These are phyloP conservation scores for Blera fallax DNA, from an alignment of 2,888 invertebrate species.

Conservation along the genomic window DNA sequence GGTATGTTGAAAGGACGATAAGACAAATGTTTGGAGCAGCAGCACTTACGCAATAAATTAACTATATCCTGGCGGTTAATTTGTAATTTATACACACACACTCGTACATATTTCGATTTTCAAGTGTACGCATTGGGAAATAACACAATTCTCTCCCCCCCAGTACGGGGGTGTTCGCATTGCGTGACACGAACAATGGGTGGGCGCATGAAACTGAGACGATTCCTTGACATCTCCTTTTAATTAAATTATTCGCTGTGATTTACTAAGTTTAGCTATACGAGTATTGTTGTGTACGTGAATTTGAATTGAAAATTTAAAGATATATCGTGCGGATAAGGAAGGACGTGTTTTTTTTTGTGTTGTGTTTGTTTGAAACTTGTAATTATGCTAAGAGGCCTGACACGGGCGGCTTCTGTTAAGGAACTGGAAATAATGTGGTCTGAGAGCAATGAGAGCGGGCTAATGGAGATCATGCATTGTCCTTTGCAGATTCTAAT, in stretches of 20 bases:
- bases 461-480: no score
- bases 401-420: neutral
- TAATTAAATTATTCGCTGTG: slow-evolving; percentile 57
- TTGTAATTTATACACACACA: slow-evolving; percentile 69
- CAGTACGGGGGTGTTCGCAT: neutral
- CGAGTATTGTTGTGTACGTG: neutral
- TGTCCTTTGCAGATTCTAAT: neutral
- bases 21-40: slow-evolving; percentile 60
- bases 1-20: slow-evolving; percentile 40
- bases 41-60: slow-evolving; percentile 65
- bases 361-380: no score
- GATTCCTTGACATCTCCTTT: slow-evolving; percentile 30
- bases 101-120: slow-evolving; percentile 67
- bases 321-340: slow-evolving; percentile 29
- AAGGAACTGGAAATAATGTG: neutral
- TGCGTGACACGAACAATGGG: neutral
- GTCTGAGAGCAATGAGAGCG: neutral
- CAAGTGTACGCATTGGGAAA: slow-evolving; percentile 58
- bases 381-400: slow-evolving; percentile 30
- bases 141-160: slow-evolving; percentile 9
- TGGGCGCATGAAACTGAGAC: neutral
- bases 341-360: neutral
- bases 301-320: neutral
- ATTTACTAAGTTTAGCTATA: slow-evolving; percentile 28
- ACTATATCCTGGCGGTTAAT: slow-evolving; percentile 67